Conservation (phyloP, 37 sponge, comb jelly and placozoan genomes). For the Petrosia ficiformis region DNA sequence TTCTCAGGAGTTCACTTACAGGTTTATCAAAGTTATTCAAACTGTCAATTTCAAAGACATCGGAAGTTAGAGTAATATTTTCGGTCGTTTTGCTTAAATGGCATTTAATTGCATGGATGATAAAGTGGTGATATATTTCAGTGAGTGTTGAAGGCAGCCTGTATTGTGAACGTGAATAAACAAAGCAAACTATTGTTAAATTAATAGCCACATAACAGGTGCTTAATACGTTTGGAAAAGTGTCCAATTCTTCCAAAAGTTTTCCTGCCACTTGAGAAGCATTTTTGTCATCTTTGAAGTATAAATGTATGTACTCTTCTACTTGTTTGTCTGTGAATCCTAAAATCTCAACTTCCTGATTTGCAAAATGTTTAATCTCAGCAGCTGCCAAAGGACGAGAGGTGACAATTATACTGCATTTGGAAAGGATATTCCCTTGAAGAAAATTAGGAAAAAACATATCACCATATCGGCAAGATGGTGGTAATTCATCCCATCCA, state of each 20-base stretch:
- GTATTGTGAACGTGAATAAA: neutral
- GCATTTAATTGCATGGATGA: constrained; percentile 22
- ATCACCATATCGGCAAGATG: neutral
- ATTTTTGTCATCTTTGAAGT: neutral
- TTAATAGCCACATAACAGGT: constrained; percentile 38
- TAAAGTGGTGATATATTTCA: constrained; percentile 28
- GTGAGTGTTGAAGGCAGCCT: constrained; percentile 23
- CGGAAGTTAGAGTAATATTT: neutral
- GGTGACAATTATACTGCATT: constrained; percentile 13
- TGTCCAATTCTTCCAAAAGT: constrained; percentile 9
- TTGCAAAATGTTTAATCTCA: constrained; percentile 1
- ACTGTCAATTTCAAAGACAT: neutral
- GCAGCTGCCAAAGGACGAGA: constrained; percentile 12
- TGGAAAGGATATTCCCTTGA: constrained; percentile 3
- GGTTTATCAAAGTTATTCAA: neutral
- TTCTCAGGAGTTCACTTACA: neutral
- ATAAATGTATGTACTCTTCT: constrained; percentile 11
- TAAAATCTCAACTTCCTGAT: constrained; percentile 17
- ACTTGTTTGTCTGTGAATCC: constrained; percentile 33
- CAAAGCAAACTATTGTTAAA: constrained; percentile 30
- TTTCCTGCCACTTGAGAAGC: neutral
- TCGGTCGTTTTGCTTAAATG: neutral
- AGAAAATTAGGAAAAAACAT: constrained; percentile 13
- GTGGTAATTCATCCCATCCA: constrained; percentile 38
- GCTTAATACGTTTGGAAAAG: constrained; percentile 5